Evolutionary conservation across 2,888 invertebrate species (phyloP), one percentile per base, ranked within the genome.

Genomic region (Melieria crassipennis): DNA sequence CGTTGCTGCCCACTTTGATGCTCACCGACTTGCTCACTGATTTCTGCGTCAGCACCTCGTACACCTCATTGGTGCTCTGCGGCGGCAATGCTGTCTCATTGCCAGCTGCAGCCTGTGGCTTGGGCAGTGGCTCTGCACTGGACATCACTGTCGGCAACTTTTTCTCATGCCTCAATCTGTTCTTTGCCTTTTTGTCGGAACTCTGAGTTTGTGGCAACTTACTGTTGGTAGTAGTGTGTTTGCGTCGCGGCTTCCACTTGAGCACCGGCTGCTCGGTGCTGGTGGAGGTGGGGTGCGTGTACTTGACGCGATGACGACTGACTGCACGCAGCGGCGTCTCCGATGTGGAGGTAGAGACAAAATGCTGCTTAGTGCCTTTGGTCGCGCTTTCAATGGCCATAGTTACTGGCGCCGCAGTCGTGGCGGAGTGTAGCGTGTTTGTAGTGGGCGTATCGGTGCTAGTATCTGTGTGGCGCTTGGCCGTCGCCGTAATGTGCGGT

Each of bases 1-100:
- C 82, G 61, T 82, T 80, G 57, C 87, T 88, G 62, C 89, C 89
- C 7, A 89, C 86, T 79, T 89, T 86, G 66, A 88, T 86, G 80
- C 88, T 90, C 5, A 89, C 88, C 3, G 89, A 89, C 63, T 89
- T 89, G 73, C 87, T 87, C 11, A 87, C 87, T 69, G 89, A 89
- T 79, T 88, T 88, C 73, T 87, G 88, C 16, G 85, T 85, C 4
- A 84, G 77, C 61, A 85, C 77, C 71, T 85, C 84, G 50, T 80
- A 71, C 43, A 80, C 75, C 69, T 82, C 79, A 7, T 75, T 75
- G 74, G 48, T 71, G n/a, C 78, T 78, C 77, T 77, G 78, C 72
- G 78, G 75, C 68, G 75, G 10, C 55, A 65, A 56, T n/a, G 43
- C 6, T 4, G 43, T 16, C 13, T 57, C 45, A 62, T 67, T 67